Conservation (phyloP, 2,888 invertebrate species). For the Buathra laborator region DNA sequence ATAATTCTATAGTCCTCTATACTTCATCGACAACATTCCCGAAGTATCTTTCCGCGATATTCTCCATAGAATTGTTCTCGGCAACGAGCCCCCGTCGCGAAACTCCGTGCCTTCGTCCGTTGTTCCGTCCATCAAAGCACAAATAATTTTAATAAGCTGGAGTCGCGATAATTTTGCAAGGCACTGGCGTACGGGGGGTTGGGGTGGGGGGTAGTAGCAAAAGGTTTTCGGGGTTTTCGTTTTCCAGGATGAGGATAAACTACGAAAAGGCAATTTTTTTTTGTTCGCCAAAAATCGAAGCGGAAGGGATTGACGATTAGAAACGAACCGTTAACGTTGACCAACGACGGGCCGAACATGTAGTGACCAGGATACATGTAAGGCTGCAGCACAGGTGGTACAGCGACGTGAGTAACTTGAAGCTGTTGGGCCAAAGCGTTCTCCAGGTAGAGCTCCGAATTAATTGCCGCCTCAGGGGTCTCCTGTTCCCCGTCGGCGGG, state of each 20-base stretch:
- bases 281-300: not conserved
- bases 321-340: constrained; percentile 86
- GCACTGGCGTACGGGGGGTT: not conserved
- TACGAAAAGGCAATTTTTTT: not conserved
- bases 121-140: constrained; percentile 76
- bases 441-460: constrained; percentile 71
- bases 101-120: constrained; percentile 64
- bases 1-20: not conserved
- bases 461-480: constrained; percentile 57
- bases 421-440: constrained; percentile 78
- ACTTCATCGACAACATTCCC: too few relatives aligned
- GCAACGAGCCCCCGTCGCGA: not conserved
- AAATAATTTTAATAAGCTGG: constrained; percentile 44
- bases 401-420: constrained; percentile 79
- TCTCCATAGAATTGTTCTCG: not conserved
- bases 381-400: constrained; percentile 78
- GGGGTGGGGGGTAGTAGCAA: too few relatives aligned
- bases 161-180: constrained; percentile 34
- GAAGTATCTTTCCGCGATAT: not conserved
- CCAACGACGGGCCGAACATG: constrained; percentile 86
- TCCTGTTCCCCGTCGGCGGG: constrained; percentile 37
- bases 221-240: too few relatives aligned
- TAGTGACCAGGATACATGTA: constrained; percentile 86
- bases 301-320: constrained; percentile 24
- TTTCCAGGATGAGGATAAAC: too few relatives aligned